A percentile compares a stretch with the other conserved stretches of the same genome.
Conservation (phyloP, 2,888 invertebrate species). For the Tinea pellionella region DNA sequence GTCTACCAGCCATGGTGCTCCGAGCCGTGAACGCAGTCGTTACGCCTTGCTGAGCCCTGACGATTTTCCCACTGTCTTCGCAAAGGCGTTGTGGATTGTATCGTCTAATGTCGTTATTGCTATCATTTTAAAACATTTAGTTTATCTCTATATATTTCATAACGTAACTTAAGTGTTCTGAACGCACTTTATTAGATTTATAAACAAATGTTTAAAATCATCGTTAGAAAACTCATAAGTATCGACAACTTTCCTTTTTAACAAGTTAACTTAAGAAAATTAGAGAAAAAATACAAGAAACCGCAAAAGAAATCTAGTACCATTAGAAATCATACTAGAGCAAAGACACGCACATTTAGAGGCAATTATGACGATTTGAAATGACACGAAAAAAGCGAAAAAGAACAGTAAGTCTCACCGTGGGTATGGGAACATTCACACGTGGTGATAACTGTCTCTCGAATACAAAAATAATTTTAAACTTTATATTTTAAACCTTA, state of each 20-base stretch:
- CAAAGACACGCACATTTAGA: background rate
- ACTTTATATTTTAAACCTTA: background rate
- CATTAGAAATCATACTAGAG: conserved; percentile 8
- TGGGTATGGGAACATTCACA: conserved; percentile 70
- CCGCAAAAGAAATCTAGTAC: background rate
- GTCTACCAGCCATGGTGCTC: conserved; percentile 16
- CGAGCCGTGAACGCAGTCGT: conserved; percentile 24
- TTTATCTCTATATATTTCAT: too few species aligned
- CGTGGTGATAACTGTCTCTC: conserved; percentile 49
- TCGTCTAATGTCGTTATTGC: background rate
- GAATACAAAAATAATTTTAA: conserved; percentile 16
- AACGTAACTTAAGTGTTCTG: too few species aligned
- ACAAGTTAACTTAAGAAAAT: background rate
- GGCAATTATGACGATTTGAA: conserved; percentile 34
- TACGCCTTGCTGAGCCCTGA: conserved; percentile 48
- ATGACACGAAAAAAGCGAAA: conserved; percentile 22
- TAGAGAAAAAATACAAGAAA: conserved; percentile 3
- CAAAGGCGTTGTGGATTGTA: background rate
- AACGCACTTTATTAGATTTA: too few species aligned
- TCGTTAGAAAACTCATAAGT: too few species aligned
- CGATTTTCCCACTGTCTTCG: conserved; percentile 53
- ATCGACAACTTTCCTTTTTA: background rate
- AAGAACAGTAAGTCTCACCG: conserved; percentile 28
- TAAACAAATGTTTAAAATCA: too few species aligned
- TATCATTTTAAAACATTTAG: background rate